Percentiles rank a stretch among this genome's conserved stretches.
phyloP scores from a whole-genome alignment of 2,797 vertebrate genomes.

The Natrix natrix region DNA sequence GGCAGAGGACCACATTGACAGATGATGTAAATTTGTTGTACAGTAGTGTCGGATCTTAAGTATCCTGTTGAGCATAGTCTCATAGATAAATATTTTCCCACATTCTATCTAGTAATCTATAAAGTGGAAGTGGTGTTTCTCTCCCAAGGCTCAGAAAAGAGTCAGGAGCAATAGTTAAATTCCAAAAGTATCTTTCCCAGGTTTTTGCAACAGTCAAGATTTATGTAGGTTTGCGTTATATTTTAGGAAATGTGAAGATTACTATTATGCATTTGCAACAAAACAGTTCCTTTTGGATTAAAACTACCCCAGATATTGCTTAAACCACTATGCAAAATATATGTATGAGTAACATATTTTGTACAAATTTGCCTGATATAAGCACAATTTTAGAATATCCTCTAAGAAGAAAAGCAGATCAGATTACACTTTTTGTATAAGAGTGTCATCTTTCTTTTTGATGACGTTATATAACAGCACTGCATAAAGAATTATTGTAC shows the following conservation, averaged over 20 bases:
- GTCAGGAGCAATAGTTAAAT: background rate
- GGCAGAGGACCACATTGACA: background rate
- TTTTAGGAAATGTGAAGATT: conserved; percentile 11
- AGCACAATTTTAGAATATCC: conserved; percentile 51
- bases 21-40: background rate
- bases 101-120: background rate
- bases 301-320: background rate
- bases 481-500: conserved; percentile 11
- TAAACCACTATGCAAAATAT: background rate
- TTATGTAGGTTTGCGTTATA: conserved; percentile 47
- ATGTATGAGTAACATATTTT: background rate
- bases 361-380: conserved; percentile 16
- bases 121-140: conserved; percentile 12
- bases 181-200: background rate
- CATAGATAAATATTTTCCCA: background rate
- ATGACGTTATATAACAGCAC: conserved; percentile 21
- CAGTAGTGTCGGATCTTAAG: background rate
- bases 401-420: conserved; percentile 26
- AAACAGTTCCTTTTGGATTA: background rate
- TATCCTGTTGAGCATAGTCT: background rate
- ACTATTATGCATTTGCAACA: background rate
- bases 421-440: background rate
- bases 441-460: background rate
- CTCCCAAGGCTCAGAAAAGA: conserved; percentile 28
- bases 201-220: conserved; percentile 5